Percentiles rank a stretch among this genome's conserved stretches.
Evolutionary conservation across 1,140 invertebrate species (phyloP).

Genomic region (Mamestra configurata): DNA sequence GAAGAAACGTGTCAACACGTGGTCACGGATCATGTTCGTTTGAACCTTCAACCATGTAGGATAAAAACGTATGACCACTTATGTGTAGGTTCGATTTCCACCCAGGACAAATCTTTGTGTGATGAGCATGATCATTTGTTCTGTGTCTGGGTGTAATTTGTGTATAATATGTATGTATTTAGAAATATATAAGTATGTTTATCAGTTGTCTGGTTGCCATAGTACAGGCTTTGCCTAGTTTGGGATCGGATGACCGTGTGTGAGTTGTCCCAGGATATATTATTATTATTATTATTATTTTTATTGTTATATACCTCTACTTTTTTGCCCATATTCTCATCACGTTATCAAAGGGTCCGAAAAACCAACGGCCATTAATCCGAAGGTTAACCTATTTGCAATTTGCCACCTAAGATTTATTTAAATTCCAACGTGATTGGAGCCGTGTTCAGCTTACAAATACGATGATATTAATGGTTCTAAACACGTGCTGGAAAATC

Average conservation of each 20-base stretch:
- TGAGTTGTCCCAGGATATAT: no score
- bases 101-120: no score
- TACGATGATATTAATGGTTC: conserved; percentile 20
- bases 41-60: not conserved
- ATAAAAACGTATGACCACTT: not conserved
- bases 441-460: conserved; percentile 49
- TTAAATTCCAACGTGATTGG: conserved; percentile 47
- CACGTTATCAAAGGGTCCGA: conserved; percentile 40
- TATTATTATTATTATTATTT: no score
- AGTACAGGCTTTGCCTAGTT: no score
- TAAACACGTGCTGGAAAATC: conserved; percentile 14
- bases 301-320: not conserved
- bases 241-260: no score
- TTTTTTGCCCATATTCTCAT: conserved; percentile 19
- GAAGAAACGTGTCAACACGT: not conserved
- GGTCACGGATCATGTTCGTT: not conserved
- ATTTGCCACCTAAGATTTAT: conserved; percentile 54
- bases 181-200: no score
- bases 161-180: no score
- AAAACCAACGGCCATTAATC: conserved; percentile 37
- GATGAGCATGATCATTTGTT: no score
- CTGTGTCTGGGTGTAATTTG: no score
- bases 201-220: no score
- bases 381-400: conserved; percentile 52
- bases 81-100: no score